A percentile compares a stretch with the other conserved stretches of the same genome.
Evolutionary conservation across 2,797 vertebrate genomes (phyloP).

Genomic region (Pangasius djambal): DNA sequence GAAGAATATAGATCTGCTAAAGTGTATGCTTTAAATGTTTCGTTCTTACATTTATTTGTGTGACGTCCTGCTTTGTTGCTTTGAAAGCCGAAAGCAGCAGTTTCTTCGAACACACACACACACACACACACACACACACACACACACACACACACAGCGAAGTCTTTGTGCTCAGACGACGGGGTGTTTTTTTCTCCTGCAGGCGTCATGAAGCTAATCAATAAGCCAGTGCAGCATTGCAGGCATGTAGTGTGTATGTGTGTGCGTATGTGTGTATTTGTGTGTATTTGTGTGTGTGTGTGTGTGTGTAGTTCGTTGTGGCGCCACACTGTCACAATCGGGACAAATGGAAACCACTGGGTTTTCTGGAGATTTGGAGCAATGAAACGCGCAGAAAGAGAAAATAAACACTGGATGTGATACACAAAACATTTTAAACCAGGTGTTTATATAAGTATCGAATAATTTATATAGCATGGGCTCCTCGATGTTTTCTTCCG

Average conservation of each 20-base stretch:
- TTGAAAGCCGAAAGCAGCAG: constrained; percentile 17
- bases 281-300: constrained; percentile 20
- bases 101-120: constrained; percentile 8
- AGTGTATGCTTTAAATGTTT: not conserved
- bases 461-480: not conserved
- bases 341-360: constrained; percentile 16
- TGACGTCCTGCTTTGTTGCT: constrained; percentile 11
- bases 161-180: constrained; percentile 64
- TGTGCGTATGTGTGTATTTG: constrained; percentile 18
- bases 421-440: not conserved
- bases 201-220: constrained; percentile 69
- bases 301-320: constrained; percentile 12
- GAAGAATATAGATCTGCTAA: constrained; percentile 3
- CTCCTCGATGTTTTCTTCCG: not conserved
- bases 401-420: not conserved
- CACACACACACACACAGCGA: constrained; percentile 13
- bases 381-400: not conserved
- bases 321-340: constrained; percentile 28
- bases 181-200: constrained; percentile 63
- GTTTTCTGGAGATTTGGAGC: not conserved
- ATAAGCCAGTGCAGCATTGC: constrained; percentile 65
- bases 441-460: not conserved
- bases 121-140: constrained; percentile 39
- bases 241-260: constrained; percentile 53
- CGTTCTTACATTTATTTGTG: not conserved